Conservation (phyloP, 2,113 vertebrate species). For the Oceanites oceanicus region DNA sequence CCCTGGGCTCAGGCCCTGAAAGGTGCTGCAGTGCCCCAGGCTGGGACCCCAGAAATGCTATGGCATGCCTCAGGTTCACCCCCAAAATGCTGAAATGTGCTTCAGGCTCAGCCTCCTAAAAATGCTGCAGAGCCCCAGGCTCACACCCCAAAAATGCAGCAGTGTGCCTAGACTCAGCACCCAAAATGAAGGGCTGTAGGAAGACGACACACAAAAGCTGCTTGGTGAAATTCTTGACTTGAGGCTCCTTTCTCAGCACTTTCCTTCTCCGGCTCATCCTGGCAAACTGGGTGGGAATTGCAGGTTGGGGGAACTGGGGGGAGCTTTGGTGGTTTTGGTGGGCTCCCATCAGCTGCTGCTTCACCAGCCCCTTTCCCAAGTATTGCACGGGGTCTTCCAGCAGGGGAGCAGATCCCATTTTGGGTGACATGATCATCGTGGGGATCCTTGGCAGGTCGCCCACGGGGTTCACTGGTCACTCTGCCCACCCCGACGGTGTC, state of each 20-base stretch:
- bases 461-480: fast-evolving
- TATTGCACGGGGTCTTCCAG: not conserved
- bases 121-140: not conserved
- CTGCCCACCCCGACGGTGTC: fast-evolving
- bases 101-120: not conserved
- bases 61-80: not conserved
- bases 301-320: not conserved
- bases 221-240: not conserved
- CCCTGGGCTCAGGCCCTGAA: not conserved
- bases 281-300: not conserved
- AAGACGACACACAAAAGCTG: not conserved
- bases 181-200: fast-evolving
- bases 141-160: too few species aligned
- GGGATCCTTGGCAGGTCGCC: not conserved
- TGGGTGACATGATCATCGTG: not conserved
- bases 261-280: not conserved
- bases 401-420: not conserved
- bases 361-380: not conserved
- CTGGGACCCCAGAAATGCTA: not conserved
- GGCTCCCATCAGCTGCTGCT: not conserved
- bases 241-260: not conserved
- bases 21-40: not conserved
- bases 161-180: not conserved
- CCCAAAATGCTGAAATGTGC: not conserved
- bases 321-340: not conserved